Conservation (phyloP, 2,888 invertebrate genomes). For the Psylliodes chrysocephalus region DNA sequence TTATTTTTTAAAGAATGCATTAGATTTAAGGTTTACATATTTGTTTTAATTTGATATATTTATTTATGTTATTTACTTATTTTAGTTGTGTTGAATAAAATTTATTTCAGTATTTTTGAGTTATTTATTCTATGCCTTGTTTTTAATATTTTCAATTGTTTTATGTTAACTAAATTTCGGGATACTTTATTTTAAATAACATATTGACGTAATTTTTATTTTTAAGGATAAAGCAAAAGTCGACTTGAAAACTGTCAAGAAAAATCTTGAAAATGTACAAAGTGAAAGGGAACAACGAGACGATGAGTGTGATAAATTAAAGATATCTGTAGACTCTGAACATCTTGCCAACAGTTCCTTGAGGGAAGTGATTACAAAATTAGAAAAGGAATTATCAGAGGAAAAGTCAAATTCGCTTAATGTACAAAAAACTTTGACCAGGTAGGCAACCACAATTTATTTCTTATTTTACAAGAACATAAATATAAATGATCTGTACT, state of each 20-base stretch:
- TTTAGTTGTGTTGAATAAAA: constrained; percentile 44
- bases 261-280: constrained; percentile 62
- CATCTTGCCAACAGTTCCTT: constrained; percentile 67
- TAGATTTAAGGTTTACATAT: constrained; percentile 23
- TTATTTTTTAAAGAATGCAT: constrained; percentile 24
- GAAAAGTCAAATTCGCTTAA: constrained; percentile 66
- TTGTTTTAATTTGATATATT: constrained; percentile 24
- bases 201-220: constrained; percentile 14
- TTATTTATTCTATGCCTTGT: constrained; percentile 46
- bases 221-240: constrained; percentile 57
- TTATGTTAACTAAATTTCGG: constrained; percentile 17
- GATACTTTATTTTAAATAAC: not conserved
- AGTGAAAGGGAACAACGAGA: constrained; percentile 65
- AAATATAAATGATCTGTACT: too few relatives aligned
- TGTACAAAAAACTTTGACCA: constrained; percentile 62
- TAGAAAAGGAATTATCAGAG: constrained; percentile 66
- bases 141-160: constrained; percentile 12
- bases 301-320: constrained; percentile 66
- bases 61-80: constrained; percentile 39
- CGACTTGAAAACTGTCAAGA: constrained; percentile 60
- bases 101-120: constrained; percentile 43
- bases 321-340: constrained; percentile 68
- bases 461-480: too few relatives aligned
- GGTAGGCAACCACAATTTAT: too few relatives aligned
- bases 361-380: constrained; percentile 66